Conservation (phyloP, 1,140 invertebrate species). For the Drosophila bifasciata region DNA sequence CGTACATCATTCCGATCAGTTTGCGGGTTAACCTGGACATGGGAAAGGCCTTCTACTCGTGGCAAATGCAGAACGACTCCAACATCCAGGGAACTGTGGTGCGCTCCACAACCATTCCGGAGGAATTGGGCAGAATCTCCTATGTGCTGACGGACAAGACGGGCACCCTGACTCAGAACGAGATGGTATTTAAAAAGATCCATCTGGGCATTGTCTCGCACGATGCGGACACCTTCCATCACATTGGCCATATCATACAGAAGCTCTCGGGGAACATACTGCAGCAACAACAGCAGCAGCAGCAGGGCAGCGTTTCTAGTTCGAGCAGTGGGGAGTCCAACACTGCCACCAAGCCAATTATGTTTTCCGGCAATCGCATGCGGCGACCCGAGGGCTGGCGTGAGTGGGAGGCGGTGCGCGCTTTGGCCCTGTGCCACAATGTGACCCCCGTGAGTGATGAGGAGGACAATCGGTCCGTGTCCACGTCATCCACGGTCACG, state of each 20-base stretch:
- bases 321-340: constrained; percentile 78
- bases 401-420: constrained; percentile 95
- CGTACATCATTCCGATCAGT: constrained; percentile 99
- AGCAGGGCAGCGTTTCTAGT: constrained; percentile 61
- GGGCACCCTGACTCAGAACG: constrained; percentile 99
- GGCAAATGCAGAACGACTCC: constrained; percentile 97
- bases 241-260: constrained; percentile 80
- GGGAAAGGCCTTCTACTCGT: constrained; percentile 98
- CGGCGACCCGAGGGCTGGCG: constrained; percentile 90
- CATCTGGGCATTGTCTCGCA: constrained; percentile 96
- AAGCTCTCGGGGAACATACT: constrained; percentile 80
- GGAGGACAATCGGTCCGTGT: constrained; percentile 85
- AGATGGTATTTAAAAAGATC: constrained; percentile 98
- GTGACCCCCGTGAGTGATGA: constrained; percentile 98
- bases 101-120: constrained; percentile 98
- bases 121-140: constrained; percentile 98
- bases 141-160: constrained; percentile 99
- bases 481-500: constrained; percentile 86
- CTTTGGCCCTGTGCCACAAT: constrained; percentile 98
- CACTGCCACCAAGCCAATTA: constrained; percentile 67
- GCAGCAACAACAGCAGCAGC: constrained; percentile 56
- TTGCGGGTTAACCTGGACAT: constrained; percentile 99
- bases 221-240: constrained; percentile 91
- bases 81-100: constrained; percentile 98
- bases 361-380: constrained; percentile 85